phyloP scores from a whole-genome alignment of 2,888 invertebrate genomes.

The Rhaphigaster nebulosa region DNA sequence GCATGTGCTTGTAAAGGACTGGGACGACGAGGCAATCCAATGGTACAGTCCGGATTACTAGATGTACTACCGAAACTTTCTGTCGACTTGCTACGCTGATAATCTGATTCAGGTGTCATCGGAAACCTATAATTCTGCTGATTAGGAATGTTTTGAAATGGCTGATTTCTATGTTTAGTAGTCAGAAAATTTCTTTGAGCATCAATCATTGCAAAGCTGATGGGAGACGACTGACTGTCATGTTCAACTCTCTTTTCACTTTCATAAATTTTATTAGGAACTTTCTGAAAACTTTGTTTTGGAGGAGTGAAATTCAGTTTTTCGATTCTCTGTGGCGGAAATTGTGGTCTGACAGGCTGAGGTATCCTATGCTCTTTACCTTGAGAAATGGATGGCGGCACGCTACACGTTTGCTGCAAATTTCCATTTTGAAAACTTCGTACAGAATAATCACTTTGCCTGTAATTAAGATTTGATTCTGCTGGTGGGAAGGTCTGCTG shows the following conservation, averaged over 20 bases:
- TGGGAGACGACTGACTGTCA: constrained; percentile 79
- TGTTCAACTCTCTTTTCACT: constrained; percentile 70
- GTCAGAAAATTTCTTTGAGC: constrained; percentile 67
- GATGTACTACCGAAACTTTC: constrained; percentile 63
- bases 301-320: constrained; percentile 49
- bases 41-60: constrained; percentile 75
- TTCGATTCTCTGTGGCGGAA: constrained; percentile 20
- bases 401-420: constrained; percentile 81
- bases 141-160: constrained; percentile 54
- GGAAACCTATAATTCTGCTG: constrained; percentile 59
- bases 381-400: constrained; percentile 77
- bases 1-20: constrained; percentile 80
- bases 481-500: background rate
- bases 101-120: constrained; percentile 61
- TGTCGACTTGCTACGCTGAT: constrained; percentile 60
- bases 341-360: constrained; percentile 67
- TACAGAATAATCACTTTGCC: constrained; percentile 67
- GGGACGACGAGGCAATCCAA: constrained; percentile 77
- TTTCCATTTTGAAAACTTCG: constrained; percentile 69
- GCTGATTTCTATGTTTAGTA: constrained; percentile 51
- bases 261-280: constrained; percentile 68
- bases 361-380: constrained; percentile 77
- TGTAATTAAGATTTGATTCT: constrained; percentile 67
- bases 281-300: constrained; percentile 19
- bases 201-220: constrained; percentile 84